Evolutionary conservation across 2,113 vertebrate species (phyloP).

Genomic region (Isurus oxyrinchus): DNA sequence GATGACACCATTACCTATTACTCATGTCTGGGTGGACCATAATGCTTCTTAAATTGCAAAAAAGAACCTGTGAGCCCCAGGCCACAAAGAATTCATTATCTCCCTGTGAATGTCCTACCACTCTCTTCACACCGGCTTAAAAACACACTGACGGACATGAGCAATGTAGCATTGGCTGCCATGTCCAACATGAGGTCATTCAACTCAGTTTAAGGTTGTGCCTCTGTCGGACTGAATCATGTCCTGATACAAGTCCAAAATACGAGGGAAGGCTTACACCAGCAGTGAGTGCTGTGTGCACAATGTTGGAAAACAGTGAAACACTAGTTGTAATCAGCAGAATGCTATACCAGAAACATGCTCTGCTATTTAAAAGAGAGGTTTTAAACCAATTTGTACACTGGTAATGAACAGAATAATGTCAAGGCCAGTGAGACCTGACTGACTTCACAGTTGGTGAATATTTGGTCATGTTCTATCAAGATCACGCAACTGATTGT

Average conservation of each 20-base stretch:
- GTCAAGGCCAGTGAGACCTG: neutral
- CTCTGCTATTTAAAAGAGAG: neutral
- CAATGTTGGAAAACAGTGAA: neutral
- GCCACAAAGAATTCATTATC: slow-evolving; percentile 35
- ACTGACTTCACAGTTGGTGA: neutral
- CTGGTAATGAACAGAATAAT: neutral
- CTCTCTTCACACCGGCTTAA: slow-evolving; percentile 19
- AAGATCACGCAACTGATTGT: neutral
- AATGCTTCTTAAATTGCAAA: slow-evolving; percentile 19
- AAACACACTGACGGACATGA: slow-evolving; percentile 5
- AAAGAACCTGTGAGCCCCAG: neutral
- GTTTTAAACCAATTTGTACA: neutral
- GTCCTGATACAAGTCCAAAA: slow-evolving; percentile 22
- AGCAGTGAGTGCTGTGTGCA: neutral
- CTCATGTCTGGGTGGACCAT: slow-evolving; percentile 33
- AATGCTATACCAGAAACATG: neutral
- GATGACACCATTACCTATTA: slow-evolving; percentile 33
- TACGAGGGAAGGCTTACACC: slow-evolving; percentile 5
- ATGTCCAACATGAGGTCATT: slow-evolving; percentile 18
- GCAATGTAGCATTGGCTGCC: slow-evolving; percentile 7
- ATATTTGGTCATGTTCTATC: neutral
- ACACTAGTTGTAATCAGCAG: neutral
- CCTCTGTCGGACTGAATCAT: slow-evolving; percentile 34
- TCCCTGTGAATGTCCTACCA: slow-evolving; percentile 14
- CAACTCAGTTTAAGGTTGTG: neutral